These are phyloP conservation scores for Spheniscus humboldti DNA, from an alignment of 2,797 vertebrate species.

Conservation along the genomic window DNA sequence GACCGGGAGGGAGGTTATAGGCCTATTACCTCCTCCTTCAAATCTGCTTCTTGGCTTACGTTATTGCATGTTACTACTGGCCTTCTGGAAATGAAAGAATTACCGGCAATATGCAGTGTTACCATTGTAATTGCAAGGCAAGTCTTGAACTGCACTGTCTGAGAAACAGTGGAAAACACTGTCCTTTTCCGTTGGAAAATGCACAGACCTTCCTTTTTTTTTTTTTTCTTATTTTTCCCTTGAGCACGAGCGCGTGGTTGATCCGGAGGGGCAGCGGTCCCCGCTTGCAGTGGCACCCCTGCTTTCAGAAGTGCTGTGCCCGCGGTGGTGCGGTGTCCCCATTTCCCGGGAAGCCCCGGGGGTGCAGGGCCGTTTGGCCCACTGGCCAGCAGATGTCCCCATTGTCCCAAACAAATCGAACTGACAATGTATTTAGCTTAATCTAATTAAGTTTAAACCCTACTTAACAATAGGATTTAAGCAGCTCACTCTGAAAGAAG, in stretches of 20 bases:
- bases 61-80: not conserved
- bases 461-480: not conserved
- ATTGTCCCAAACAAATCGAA: not conserved
- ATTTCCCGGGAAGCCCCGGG: not conserved
- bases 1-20: accelerated
- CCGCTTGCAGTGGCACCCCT: not conserved
- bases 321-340: too few relatives aligned
- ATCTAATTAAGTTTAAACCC: not conserved
- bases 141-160: not conserved
- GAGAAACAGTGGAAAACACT: not conserved
- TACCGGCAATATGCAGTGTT: too few relatives aligned
- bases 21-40: not conserved
- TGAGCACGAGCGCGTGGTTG: not conserved
- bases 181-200: not conserved
- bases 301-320: not conserved
- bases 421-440: not conserved
- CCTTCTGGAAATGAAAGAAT: not conserved
- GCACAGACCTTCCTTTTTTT: too few relatives aligned
- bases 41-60: not conserved
- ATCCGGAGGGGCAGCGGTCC: not conserved
- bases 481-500: not conserved
- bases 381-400: slow-evolving; percentile 25
- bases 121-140: not conserved
- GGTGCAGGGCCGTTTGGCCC: not conserved
- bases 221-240: accelerated